Base-by-base conservation (phyloP, 2,113 vertebrate genomes). In the Dinomys branickii region DNA sequence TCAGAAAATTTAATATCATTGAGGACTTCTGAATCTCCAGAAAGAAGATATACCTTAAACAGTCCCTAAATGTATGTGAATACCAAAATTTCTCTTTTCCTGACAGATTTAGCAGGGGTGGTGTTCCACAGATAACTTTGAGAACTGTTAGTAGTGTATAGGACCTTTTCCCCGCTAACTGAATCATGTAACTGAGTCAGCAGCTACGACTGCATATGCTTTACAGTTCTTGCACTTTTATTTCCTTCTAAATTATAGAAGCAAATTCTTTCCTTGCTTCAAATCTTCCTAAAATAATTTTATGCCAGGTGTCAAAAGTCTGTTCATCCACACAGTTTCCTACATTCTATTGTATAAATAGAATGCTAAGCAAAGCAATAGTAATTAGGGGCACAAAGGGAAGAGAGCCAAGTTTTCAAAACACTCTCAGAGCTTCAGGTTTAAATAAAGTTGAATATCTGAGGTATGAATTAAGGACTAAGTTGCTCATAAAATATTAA, bases 401-500 rank as follows among this genome's bases (percentile, higher is more conserved):
- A 85, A 95, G 82, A 73, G 61, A 91, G 22, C 33, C 41, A 75
- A 95, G 89, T 67, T 95, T 85, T 95, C 95, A 97, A 97, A 97
- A 91, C 16, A 65, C 85, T 88, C 30, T 96, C 73, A 97, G 61
- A 96, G 81, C 92, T 97, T 91, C 56, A 95, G 95, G 33, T 98
- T 97, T 96, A 89, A 98, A 97, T 95, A 91, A 97, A 98, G 93
- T 41, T 58, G 88, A 81, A 86, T 95, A 91, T 54, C 47, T 26
- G 65, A 95, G 69, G 47, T 95, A 86, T 93, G 93, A 98, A 86
- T 44, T 78, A 96, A 94, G 91, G 80, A 98, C 89, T 97, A 91
- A 97, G 92, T 95, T 97, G 41, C 61, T 98, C 94, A 88, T 83
- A 71, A 88, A 97, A 88, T 97, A 96, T 96, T 95, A 97, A 97